A percentile compares a stretch with the other conserved stretches of the same genome.
Evolutionary conservation across 2,888 invertebrate species (phyloP).

Genomic region (Unio delphinus): DNA sequence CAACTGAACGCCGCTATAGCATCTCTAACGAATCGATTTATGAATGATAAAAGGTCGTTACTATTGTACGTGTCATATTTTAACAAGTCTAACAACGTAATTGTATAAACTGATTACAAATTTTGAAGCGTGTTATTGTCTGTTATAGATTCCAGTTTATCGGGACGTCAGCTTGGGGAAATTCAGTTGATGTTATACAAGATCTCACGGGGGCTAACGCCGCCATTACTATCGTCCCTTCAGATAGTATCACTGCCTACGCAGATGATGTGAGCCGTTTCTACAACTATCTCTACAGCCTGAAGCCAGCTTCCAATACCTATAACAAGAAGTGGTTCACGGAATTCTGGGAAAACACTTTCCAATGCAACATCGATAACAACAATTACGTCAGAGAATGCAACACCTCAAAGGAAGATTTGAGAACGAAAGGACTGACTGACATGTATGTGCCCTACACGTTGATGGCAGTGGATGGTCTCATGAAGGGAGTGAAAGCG

Average conservation of each 20-base stretch:
- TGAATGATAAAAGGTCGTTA: no score
- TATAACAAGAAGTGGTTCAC: conserved; percentile 36
- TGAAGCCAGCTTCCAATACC: conserved; percentile 26
- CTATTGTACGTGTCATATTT: no score
- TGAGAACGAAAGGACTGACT: conserved; percentile 1
- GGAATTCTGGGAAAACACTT: conserved; percentile 41
- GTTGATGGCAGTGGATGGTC: conserved; percentile 54
- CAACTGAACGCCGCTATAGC: no score
- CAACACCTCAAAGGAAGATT: conserved; percentile 9
- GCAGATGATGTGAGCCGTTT: conserved; percentile 23
- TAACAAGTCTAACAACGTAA: no score
- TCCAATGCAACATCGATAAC: conserved; percentile 35
- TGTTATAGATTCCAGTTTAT: conserved; percentile 43
- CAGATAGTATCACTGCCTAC: conserved; percentile 1
- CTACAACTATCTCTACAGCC: conserved; percentile 25
- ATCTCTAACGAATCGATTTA: no score
- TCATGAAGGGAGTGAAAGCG: conserved; percentile 41
- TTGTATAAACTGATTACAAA: no score
- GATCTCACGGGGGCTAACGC: conserved; percentile 20
- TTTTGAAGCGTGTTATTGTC: no score
- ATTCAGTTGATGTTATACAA: conserved; percentile 17
- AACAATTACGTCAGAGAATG: conserved; percentile 12
- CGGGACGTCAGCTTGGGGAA: conserved; percentile 53
- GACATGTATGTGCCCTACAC: conserved; percentile 50
- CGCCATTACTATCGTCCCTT: conserved; percentile 17